Conservation (phyloP, 2,888 invertebrate genomes). For the Phortica magna region DNA sequence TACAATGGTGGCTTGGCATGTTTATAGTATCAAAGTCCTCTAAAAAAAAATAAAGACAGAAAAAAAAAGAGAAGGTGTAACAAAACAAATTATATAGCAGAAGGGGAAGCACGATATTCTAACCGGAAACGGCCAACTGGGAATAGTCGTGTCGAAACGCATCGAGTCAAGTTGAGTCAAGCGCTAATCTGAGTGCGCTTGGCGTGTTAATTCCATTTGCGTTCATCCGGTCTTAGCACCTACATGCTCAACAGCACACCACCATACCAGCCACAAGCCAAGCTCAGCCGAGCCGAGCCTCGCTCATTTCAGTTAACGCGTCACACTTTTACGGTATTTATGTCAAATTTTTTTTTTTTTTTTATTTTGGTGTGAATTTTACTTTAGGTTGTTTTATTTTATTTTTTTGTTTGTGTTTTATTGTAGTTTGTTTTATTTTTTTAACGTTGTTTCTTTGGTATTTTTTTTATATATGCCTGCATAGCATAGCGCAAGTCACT, state of each 20-base stretch:
- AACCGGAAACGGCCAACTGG: slow-evolving; percentile 38
- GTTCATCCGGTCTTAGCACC: slow-evolving; percentile 26
- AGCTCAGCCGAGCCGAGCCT: not conserved
- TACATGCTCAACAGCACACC: slow-evolving; percentile 2
- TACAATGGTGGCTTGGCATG: slow-evolving; percentile 61
- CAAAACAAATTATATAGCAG: not conserved
- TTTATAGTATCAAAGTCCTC: slow-evolving; percentile 17
- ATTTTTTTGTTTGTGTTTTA: slow-evolving; percentile 3
- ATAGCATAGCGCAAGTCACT: slow-evolving; percentile 61
- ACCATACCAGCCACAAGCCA: not conserved
- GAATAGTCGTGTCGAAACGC: slow-evolving; percentile 21
- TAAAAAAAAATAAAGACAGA: not conserved
- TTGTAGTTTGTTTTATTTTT: slow-evolving; percentile 9
- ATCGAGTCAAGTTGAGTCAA: not conserved
- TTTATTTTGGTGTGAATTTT: not conserved
- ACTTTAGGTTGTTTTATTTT: not conserved
- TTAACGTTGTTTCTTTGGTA: not conserved
- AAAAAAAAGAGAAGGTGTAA: not conserved
- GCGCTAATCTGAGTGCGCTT: slow-evolving; percentile 13
- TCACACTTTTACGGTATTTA: slow-evolving; percentile 33
- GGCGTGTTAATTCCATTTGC: slow-evolving; percentile 32
- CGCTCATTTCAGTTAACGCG: not conserved
- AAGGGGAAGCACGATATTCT: not conserved
- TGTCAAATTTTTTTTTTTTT: slow-evolving; percentile 36
- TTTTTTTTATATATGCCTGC: not conserved